Base-by-base conservation (phyloP, 2,113 vertebrate genomes). In the Callipepla squamata region DNA sequence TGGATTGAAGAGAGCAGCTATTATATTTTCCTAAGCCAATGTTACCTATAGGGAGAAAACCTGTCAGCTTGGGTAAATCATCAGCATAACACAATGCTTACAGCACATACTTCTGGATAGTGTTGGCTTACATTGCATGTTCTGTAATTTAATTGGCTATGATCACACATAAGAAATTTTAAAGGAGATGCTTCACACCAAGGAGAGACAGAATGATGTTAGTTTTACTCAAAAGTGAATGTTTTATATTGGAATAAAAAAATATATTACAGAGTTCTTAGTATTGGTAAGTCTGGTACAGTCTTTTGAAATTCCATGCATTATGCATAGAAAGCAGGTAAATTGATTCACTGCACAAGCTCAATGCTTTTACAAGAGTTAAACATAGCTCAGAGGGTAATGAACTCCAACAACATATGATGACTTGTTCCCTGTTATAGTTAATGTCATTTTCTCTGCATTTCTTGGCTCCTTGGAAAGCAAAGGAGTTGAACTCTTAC, bases 1-100 rank as follows among this genome's bases (percentile, higher is more conserved):
- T 51, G 69, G 79, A 96, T 90, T 92, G 91, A 80, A 85, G 80
- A 81, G 23, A 96, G 79, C 89, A 93, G 87, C 78, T 94, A 68
- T 75, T 92, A 26, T 36, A 78, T 66, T 90, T 85, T 92, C 17
- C n/a, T 61, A 61, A 72, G 85, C 57, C 83, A 63, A 47, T 72
- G 32, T 53, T 62, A 89, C 55, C 67, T 89, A n/a, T 4, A 72
- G 47, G 78, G 68, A 92, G 83, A 82, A 89, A 92, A 89, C 44
- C 85, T 95, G 94, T 80, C 92, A 95, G 44, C 38, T 90, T 57
- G 48, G 40, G 74, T 86, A 94, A 92, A 90, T 93, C 84, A 87
- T 18, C 36, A 20, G 2, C n/a, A 73, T 48, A 80, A 85, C 25
- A 67, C 48, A 87, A 81, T 1, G 28, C 67, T 85, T 30, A 55